Base-by-base conservation (phyloP, 2,797 vertebrate species). In the Threskiornis aethiopicus region DNA sequence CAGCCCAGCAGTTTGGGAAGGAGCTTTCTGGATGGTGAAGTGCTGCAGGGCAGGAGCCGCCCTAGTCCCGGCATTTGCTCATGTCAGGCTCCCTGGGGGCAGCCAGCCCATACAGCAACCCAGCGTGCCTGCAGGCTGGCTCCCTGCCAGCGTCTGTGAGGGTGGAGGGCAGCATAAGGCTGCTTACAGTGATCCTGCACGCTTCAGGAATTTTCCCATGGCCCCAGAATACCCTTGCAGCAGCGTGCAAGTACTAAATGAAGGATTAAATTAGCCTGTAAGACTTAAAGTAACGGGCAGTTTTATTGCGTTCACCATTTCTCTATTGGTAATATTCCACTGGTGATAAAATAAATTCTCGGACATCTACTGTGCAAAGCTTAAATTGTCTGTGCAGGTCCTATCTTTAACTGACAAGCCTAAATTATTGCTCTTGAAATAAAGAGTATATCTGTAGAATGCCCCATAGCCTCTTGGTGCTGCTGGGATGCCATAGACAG, bases 121-220 rank as follows among this genome's bases (percentile, higher is more conserved):
- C 70, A 29, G 44, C 2, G 1, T 37, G 71, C 33, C 73, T 62
- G 33, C 54, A 42, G 72, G 25, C 79, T 93, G 87, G 80, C 33
- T 73, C 65, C 54, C 26, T 28, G 52, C 76, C 88, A 73, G 85
- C 4, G 0, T 65, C 93, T 86, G 33, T 51, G 42, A 39, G 35
- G 25, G 72, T 2, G 1, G 22, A 77, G 37, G 61, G 81, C 73
- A 78, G 83, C 49, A 20, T 11, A 15, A 55, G 28, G 59, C 83
- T 18, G 69, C 73, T 92, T 57, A n/a, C 33, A 55, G 75, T 13
- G 31, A 73, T 83, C 75, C 75, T 94, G 35, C 26, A 41, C 0
- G 5, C 79, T 78, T 77, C 61, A 87, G 89, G 87, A 94, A 82
- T 96, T 93, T 91, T 95, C 85, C 93, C 82, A 62, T 95, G 89